Base-by-base conservation (phyloP, 2,888 invertebrate species). In the Drosophila setosimentum region DNA sequence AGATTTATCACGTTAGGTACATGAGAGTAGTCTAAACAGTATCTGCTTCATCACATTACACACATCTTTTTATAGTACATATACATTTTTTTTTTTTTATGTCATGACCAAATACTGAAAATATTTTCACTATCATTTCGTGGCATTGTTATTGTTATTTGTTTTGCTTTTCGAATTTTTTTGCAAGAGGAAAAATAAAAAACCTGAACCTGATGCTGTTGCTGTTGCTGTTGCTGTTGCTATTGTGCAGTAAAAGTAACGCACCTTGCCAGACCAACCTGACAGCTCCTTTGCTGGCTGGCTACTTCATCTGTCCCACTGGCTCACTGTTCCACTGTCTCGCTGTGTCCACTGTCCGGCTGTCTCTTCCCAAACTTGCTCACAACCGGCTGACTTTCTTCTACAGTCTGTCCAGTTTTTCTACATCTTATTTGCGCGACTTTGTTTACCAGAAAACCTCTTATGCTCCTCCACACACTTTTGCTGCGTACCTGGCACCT, bases 41-140 rank as follows among this genome's bases (percentile, higher is more conserved):
- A 16, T 60, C 40, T 35, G 54, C 53, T 42, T 71, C 48, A 37
- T 58, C 58, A 64, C 62, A 42, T 49, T 62, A 63, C 70, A 55
- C 66, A 24, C 27, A 65, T 66, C 72, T 80, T 66, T 76, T 59
- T 71, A 57, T 57, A 64, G 68, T 37, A 6, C 5, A 32, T 61
- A 64, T 55, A 59, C 40, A 59, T 61, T 33, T 40, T 77, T 74
- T n/a, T n/a, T n/a, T 80, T 74, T 81, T 81, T 74, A 85, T 85
- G 87, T 85, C 83, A 87, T 87, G 86, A 88, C 85, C 83, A 85
- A 87, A 87, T 68, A 65, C 71, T 73, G 77, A 76, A 83, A 82
- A 83, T 83, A 83, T 85, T 85, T 85, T 85, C 85, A 85, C 85
- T 85, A 85, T 88, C 85, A 88, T 88, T 84, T 88, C 66, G 86